A percentile compares a stretch with the other conserved stretches of the same genome.
Conservation (phyloP, 2,888 invertebrate genomes). For the Coelogynopora nodosa region DNA sequence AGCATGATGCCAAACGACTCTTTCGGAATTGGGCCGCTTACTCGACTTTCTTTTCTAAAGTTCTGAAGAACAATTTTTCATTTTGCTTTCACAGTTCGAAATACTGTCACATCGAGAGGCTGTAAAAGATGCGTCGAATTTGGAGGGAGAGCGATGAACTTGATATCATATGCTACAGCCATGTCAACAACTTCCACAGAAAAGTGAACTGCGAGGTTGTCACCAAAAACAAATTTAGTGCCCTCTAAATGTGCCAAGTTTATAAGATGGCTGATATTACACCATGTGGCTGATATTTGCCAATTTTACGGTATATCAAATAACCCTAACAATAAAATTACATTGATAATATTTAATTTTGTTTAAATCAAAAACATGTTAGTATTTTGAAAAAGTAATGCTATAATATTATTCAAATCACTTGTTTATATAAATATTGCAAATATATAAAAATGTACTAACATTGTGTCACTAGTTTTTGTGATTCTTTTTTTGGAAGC, state of each 20-base stretch:
- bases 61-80: background rate
- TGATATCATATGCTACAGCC: background rate
- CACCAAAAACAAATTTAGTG: background rate
- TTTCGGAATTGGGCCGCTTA: conserved; percentile 31
- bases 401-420: too few relatives aligned
- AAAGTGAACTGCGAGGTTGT: background rate
- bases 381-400: too few relatives aligned
- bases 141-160: background rate
- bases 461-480: too few relatives aligned
- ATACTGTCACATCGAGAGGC: background rate
- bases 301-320: background rate
- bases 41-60: background rate
- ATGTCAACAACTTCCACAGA: background rate
- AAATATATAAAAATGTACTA: too few relatives aligned
- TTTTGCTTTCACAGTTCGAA: background rate
- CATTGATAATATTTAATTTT: too few relatives aligned
- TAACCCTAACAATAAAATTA: too few relatives aligned
- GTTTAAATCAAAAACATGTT: too few relatives aligned
- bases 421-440: too few relatives aligned
- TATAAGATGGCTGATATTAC: conserved; percentile 8
- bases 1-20: conserved; percentile 28
- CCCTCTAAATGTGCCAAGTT: background rate
- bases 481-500: too few relatives aligned
- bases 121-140: background rate
- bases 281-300: too few relatives aligned